Percentiles rank a stretch among this genome's conserved stretches.
These are phyloP conservation scores for Emydura subglobosa DNA, from an alignment of 2,113 vertebrate genomes.

Conservation along the genomic window DNA sequence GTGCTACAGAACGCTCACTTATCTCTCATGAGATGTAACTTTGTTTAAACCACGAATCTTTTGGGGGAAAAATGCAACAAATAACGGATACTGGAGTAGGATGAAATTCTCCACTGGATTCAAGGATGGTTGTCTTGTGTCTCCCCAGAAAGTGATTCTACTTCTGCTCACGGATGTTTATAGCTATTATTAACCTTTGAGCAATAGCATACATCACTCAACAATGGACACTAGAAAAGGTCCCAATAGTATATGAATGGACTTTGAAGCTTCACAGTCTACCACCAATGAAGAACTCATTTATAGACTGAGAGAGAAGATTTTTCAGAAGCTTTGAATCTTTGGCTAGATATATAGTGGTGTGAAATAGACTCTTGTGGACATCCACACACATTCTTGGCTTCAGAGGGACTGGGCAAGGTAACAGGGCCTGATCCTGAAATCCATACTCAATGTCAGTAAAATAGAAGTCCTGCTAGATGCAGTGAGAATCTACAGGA, in stretches of 20 bases:
- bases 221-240: background rate
- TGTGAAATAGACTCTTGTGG: background rate
- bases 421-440: background rate
- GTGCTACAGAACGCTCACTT: background rate
- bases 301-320: slow-evolving; percentile 8
- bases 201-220: background rate
- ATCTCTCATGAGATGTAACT: background rate
- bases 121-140: background rate
- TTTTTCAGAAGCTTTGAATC: background rate
- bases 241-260: background rate
- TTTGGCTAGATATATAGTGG: background rate
- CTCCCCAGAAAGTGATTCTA: background rate
- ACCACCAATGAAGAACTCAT: background rate
- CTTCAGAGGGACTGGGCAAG: background rate
- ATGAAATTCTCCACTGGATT: background rate
- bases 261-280: slow-evolving; percentile 3
- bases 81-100: background rate
- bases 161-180: background rate
- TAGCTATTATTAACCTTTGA: background rate
- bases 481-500: background rate
- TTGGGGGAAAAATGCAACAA: background rate
- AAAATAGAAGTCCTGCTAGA: background rate
- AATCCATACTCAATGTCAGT: background rate
- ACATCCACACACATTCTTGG: accelerated
- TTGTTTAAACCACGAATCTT: slow-evolving; percentile 11